Percentiles rank a stretch among this genome's conserved stretches.
Conservation (phyloP, 1,140 invertebrate genomes). For the Drosophila parvula region DNA sequence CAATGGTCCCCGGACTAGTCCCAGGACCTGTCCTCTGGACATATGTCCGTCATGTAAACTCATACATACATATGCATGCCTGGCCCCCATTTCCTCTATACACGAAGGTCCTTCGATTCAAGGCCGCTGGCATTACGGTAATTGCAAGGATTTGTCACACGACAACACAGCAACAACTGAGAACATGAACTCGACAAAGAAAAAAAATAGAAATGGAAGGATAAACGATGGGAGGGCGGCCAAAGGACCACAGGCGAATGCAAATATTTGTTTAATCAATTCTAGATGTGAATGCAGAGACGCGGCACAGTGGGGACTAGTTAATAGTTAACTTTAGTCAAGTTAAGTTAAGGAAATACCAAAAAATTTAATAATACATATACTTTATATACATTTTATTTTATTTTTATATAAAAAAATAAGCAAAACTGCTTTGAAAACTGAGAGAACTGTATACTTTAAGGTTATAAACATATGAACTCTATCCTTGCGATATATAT, state of each 20-base stretch:
- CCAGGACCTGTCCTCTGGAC: conserved; percentile 4
- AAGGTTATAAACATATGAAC: too few relatives aligned
- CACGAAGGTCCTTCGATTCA: conserved; percentile 37
- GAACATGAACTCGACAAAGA: conserved; percentile 17
- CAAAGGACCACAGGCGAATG: conserved; percentile 48
- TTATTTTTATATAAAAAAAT: too few relatives aligned
- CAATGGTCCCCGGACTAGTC: conserved; percentile 8
- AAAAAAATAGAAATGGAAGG: conserved; percentile 18
- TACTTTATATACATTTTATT: too few relatives aligned
- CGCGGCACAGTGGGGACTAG: neutral
- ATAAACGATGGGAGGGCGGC: neutral
- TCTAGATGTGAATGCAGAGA: conserved; percentile 35
- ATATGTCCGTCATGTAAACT: conserved; percentile 41
- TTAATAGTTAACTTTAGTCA: too few relatives aligned
- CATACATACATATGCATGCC: conserved; percentile 22
- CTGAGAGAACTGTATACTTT: too few relatives aligned
- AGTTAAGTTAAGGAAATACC: too few relatives aligned
- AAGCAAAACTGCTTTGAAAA: too few relatives aligned
- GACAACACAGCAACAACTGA: conserved; percentile 19
- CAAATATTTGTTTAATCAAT: conserved; percentile 79
- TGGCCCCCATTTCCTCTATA: neutral
- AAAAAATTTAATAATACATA: too few relatives aligned
- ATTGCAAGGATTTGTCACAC: conserved; percentile 72
- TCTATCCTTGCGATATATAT: too few relatives aligned
- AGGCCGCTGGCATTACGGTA: conserved; percentile 75